These are phyloP conservation scores for Epirrita christyi DNA, from an alignment of 2,888 invertebrate genomes.

Conservation along the genomic window DNA sequence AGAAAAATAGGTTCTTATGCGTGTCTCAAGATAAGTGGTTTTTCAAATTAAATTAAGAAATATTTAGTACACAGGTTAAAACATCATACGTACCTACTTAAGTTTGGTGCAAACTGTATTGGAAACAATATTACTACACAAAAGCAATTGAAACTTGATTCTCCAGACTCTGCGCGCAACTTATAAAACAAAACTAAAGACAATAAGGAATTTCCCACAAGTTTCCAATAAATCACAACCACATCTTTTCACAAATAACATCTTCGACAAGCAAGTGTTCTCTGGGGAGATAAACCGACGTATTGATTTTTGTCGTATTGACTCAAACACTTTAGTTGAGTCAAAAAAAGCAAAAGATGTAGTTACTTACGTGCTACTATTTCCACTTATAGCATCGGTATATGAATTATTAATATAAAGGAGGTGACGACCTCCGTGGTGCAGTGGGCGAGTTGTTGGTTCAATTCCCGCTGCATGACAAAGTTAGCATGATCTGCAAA, in stretches of 20 bases:
- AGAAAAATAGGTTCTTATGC: too few species aligned
- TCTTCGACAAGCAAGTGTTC: slow-evolving; percentile 21
- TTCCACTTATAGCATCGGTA: too few species aligned
- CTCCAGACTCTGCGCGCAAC: slow-evolving; percentile 12
- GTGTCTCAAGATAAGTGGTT: too few species aligned
- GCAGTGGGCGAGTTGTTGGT: too few species aligned
- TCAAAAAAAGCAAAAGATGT: neutral
- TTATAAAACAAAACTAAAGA: slow-evolving; percentile 25
- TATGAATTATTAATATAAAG: too few species aligned
- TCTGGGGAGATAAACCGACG: slow-evolving; percentile 20
- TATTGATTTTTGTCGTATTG: slow-evolving; percentile 30
- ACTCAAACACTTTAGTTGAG: neutral
- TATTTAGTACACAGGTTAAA: too few species aligned
- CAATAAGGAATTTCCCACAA: slow-evolving; percentile 27
- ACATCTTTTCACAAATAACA: slow-evolving; percentile 22
- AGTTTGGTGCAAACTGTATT: neutral
- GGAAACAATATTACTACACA: slow-evolving; percentile 5
- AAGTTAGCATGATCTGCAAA: too few species aligned
- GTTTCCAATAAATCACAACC: slow-evolving; percentile 26
- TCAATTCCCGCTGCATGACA: too few species aligned
- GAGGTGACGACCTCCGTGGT: too few species aligned
- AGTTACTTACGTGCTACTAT: too few species aligned
- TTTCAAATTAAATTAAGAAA: too few species aligned
- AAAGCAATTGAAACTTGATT: slow-evolving; percentile 30
- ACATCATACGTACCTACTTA: neutral